Conservation (phyloP, 2,113 vertebrate species). For the Cairina moschata region DNA sequence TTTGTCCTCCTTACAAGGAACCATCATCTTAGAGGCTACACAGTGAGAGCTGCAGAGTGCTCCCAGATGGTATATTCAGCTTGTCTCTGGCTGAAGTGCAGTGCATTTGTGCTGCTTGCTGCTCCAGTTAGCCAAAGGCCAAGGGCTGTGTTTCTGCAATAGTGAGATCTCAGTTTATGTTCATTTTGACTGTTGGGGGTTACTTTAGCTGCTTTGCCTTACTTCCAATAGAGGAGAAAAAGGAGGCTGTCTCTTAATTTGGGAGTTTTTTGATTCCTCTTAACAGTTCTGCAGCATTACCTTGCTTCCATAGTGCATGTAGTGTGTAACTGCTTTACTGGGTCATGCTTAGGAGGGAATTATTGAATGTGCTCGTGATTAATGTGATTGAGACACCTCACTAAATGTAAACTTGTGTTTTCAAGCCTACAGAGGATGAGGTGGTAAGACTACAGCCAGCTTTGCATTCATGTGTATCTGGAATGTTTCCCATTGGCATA, state of each 20-base stretch:
- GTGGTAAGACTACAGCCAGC: conserved; percentile 89
- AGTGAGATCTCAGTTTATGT: background rate
- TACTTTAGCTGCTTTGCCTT: background rate
- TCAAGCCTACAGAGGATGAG: conserved; percentile 94
- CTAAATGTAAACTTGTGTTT: conserved; percentile 91
- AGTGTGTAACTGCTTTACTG: background rate
- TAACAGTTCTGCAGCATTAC: background rate
- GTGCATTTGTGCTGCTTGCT: background rate
- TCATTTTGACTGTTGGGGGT: background rate
- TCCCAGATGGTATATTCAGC: background rate
- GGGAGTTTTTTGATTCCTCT: background rate
- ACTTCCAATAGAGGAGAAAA: background rate
- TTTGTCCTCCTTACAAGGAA: background rate
- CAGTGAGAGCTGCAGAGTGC: background rate
- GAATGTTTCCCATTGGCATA: conserved; percentile 67
- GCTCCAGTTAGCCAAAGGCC: background rate
- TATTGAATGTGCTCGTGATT: conserved; percentile 44
- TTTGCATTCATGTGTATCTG: conserved; percentile 71
- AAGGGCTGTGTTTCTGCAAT: background rate
- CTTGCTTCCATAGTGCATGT: background rate
- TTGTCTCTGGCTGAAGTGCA: background rate
- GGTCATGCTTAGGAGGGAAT: background rate
- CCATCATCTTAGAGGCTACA: background rate
- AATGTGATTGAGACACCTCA: conserved; percentile 61
- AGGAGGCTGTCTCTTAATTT: accelerated